Evolutionary conservation across 1,140 invertebrate species (phyloP).

Genomic region (Leptoteleia sp.): DNA sequence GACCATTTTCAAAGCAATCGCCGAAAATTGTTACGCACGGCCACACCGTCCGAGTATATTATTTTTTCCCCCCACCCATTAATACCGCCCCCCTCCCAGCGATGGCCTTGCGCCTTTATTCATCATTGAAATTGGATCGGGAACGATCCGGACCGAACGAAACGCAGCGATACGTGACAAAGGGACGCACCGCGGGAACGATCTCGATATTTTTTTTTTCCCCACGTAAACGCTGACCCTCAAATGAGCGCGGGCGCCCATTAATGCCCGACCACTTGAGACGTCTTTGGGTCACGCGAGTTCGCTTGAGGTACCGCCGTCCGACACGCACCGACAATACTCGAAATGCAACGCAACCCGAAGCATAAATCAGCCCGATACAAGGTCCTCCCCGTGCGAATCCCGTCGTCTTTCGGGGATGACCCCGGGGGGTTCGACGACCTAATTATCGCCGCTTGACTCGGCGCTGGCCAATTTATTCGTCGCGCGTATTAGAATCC

Average conservation of each 20-base stretch:
- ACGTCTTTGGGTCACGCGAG: constrained; percentile 69
- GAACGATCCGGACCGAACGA: neutral
- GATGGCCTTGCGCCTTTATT: no score
- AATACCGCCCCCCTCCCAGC: no score
- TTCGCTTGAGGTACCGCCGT: constrained; percentile 62
- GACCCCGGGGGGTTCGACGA: constrained; percentile 15
- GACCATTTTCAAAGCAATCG: no score
- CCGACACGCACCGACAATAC: constrained; percentile 65
- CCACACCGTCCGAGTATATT: no score
- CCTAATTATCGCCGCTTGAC: constrained; percentile 29
- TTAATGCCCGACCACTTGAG: constrained; percentile 60
- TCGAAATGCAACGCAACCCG: constrained; percentile 35
- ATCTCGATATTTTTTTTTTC: constrained; percentile 63
- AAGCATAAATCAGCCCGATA: constrained; percentile 31
- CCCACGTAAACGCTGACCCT: constrained; percentile 49
- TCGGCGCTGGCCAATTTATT: constrained; percentile 21
- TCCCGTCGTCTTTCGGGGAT: constrained; percentile 22
- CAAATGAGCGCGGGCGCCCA: constrained; percentile 55
- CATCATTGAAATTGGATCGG: no score
- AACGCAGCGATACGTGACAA: constrained; percentile 14
- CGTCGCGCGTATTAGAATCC: constrained; percentile 35
- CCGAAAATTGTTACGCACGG: no score
- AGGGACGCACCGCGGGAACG: constrained; percentile 17
- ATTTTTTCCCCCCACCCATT: no score
- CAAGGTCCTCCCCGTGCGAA: constrained; percentile 15